Conservation (phyloP, 2,888 invertebrate genomes). For the Dolichopus griseipennis region DNA sequence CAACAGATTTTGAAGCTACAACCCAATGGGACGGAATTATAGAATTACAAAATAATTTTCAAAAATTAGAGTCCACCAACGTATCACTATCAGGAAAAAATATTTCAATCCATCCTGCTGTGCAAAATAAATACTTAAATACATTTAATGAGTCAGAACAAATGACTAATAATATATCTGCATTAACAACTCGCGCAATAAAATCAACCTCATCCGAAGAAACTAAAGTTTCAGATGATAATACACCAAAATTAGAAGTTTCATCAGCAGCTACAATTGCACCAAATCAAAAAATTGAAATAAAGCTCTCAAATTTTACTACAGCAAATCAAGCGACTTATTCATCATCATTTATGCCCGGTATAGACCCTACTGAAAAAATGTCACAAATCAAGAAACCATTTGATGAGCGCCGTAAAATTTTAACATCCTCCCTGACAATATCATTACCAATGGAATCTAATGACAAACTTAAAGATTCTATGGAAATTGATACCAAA, state of each 20-base stretch:
- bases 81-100: too few species aligned
- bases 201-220: neutral
- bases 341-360: constrained; percentile 9
- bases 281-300: constrained; percentile 20
- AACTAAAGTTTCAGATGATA: neutral
- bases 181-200: neutral
- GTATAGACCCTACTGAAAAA: too few species aligned
- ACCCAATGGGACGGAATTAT: too few species aligned
- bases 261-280: constrained; percentile 12
- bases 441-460: too few species aligned
- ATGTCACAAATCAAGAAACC: too few species aligned
- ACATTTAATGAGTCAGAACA: neutral
- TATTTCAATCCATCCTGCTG: too few species aligned
- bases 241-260: neutral
- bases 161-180: too few species aligned
- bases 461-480: too few species aligned
- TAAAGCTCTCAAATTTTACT: constrained; percentile 17
- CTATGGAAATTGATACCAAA: neutral
- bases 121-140: too few species aligned
- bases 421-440: too few species aligned
- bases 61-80: too few species aligned
- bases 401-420: neutral
- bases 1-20: neutral
- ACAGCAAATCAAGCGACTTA: constrained; percentile 18
- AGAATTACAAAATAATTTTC: too few species aligned